phyloP scores from a whole-genome alignment of 2,113 vertebrate species.

The Calypte anna region DNA sequence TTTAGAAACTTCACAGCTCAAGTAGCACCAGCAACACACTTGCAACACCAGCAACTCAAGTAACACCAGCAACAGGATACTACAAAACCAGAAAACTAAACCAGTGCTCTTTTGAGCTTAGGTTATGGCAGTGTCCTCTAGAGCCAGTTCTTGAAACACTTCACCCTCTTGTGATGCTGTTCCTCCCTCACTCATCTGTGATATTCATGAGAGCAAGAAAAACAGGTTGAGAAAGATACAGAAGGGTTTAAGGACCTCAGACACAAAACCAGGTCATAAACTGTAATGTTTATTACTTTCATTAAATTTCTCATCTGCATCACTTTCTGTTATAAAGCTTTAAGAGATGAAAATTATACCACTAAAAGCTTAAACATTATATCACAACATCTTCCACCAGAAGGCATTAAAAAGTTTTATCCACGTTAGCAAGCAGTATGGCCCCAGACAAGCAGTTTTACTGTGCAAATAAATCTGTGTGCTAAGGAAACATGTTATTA shows the following conservation, averaged over 20 bases:
- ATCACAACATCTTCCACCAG: background rate
- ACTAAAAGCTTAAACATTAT: background rate
- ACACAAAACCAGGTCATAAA: background rate
- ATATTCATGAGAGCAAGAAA: background rate
- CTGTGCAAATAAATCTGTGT: background rate
- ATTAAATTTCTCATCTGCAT: background rate
- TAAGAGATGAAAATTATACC: background rate
- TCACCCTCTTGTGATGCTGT: background rate
- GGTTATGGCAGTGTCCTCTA: background rate
- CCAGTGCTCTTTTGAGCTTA: background rate
- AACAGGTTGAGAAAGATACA: background rate
- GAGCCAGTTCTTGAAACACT: background rate
- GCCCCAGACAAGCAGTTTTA: background rate
- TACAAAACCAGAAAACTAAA: background rate
- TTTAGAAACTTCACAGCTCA: background rate
- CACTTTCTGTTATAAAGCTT: background rate
- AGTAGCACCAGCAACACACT: background rate
- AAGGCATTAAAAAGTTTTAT: background rate
- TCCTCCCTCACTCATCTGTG: background rate
- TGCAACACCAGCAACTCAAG: background rate
- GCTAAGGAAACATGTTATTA: background rate
- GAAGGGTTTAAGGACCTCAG: background rate
- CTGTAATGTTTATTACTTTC: background rate
- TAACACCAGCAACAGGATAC: background rate
- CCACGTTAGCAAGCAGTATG: fast-evolving